phyloP scores from a whole-genome alignment of 2,888 invertebrate genomes.

The Trimorus sp. region DNA sequence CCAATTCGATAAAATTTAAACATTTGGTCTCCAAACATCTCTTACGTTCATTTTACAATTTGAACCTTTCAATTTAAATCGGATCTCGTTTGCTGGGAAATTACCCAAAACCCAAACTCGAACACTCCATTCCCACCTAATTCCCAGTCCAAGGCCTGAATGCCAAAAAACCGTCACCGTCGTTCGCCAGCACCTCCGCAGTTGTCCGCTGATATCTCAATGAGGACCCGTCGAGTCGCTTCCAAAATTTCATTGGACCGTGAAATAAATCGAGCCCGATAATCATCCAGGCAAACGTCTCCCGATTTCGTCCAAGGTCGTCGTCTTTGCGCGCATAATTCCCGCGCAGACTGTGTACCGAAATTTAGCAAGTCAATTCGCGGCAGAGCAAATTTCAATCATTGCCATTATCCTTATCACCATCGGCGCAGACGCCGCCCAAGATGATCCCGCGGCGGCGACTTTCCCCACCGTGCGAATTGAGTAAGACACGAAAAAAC shows the following conservation, averaged over 20 bases:
- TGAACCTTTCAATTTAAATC: too few species aligned
- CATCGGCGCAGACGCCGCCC: constrained; percentile 58
- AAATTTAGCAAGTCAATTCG: constrained; percentile 52
- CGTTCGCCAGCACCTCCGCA: neutral
- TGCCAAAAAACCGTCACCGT: neutral
- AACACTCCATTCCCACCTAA: too few species aligned
- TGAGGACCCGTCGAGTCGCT: constrained; percentile 40
- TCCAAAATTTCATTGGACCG: constrained; percentile 48
- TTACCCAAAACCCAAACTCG: too few species aligned
- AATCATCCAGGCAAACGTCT: constrained; percentile 52
- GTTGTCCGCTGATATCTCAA: constrained; percentile 47
- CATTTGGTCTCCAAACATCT: too few species aligned
- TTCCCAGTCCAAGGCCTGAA: too few species aligned
- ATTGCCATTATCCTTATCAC: constrained; percentile 60
- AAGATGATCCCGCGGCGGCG: constrained; percentile 47
- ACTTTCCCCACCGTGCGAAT: constrained; percentile 64
- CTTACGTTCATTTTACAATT: too few species aligned
- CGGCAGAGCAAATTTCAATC: constrained; percentile 53
- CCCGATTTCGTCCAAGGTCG: constrained; percentile 18
- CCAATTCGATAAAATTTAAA: too few species aligned
- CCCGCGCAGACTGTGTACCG: neutral
- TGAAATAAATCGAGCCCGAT: constrained; percentile 54
- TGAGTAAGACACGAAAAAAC: constrained; percentile 68
- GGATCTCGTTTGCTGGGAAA: too few species aligned
- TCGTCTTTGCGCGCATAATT: constrained; percentile 17